Base-by-base conservation (phyloP, 1,140 invertebrate species). In the Panagrolaimus sp. region DNA sequence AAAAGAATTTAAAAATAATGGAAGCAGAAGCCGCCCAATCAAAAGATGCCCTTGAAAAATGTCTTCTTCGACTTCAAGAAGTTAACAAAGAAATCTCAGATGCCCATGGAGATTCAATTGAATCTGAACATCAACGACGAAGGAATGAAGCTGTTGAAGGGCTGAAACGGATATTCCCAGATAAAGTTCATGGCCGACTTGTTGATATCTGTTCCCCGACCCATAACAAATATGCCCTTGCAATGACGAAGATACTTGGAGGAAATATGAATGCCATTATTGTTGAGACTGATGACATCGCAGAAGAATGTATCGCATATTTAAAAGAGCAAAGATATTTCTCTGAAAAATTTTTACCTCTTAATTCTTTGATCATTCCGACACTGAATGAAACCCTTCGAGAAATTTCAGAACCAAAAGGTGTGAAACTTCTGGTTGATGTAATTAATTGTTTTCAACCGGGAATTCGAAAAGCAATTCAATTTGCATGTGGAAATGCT, bases 191-290 rank as follows among this genome's bases (percentile, higher is more conserved):
- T 85, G 96, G 98, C 84, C 88, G 96, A 52, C 91, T 99, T 89
- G 95, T 98, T 73, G 97, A 98, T 84, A 92, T 98, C 89, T 98
- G 96, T 85, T 92, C 97, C 83, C 96, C 96, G 0, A 94, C 94
- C 67, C 94, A 99, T 85, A 96, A 97, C 85, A 88, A 92, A 32
- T 89, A 88, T 78, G 96, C 96, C 84, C 91, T 99, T 46, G 94
- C 96, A 9, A 93, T 99, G 81, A 99, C 96, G 0, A 99, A 99
- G 86, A 94, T 95, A 43, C 21, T 99, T 71, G 95, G 94, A 26
- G 87, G 86, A 85, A 96, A 96, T 84, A 98, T 98, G 94, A 96
- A 97, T 83, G 94, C 94, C 43, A 99, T 99, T 83, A 95, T 98
- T 24, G 95, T 97, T 44, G 96, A 99, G 85, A 93, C 93, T 0